Base-by-base conservation (phyloP, 2,888 invertebrate species). In the Clunio marinus region DNA sequence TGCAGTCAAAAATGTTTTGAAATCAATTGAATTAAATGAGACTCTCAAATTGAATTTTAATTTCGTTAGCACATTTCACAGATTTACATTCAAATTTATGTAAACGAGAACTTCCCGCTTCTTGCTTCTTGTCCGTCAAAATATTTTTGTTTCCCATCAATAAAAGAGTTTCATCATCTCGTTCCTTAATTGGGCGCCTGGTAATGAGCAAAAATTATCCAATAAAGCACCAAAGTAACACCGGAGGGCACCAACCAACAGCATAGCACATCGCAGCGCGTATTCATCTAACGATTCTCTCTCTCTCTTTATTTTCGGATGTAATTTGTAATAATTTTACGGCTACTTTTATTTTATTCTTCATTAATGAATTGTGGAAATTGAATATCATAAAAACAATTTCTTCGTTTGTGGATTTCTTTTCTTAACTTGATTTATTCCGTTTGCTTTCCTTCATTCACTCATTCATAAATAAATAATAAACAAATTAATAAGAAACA, bases 351-450 rank as follows among this genome's bases (percentile, higher is more conserved):
- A 32, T 20, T 17, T 8, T 32, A n/a, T 17, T 41, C 41, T 15
- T 41, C 41, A 8, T 27, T 66, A 66, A 66, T 66, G 66, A 66
- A 55, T 66, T 66, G 66, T 66, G 66, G 66, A 66, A 66, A 66
- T 66, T 66, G 66, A 66, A 66, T 66, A 66, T 66, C 66, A 55
- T 66, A 66, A 66, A 46, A 66, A 66, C 66, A 66, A 66, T 66
- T 66, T 65, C 51, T 51, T 22, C 51, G 20, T 22, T 17, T 51
- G 2, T 17, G n/a, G n/a, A n/a, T n/a, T n/a, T n/a, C n/a, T n/a
- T 22, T 51, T 17, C 51, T 22, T 51, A 20, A 13, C 22, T 51
- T 51, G n/a, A n/a, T n/a, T n/a, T n/a, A n/a, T n/a, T n/a, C n/a
- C n/a, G n/a, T n/a, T n/a, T n/a, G n/a, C n/a, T n/a, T n/a, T n/a